Base-by-base conservation (phyloP, 2,797 vertebrate species). In the Sorex maritimensis region DNA sequence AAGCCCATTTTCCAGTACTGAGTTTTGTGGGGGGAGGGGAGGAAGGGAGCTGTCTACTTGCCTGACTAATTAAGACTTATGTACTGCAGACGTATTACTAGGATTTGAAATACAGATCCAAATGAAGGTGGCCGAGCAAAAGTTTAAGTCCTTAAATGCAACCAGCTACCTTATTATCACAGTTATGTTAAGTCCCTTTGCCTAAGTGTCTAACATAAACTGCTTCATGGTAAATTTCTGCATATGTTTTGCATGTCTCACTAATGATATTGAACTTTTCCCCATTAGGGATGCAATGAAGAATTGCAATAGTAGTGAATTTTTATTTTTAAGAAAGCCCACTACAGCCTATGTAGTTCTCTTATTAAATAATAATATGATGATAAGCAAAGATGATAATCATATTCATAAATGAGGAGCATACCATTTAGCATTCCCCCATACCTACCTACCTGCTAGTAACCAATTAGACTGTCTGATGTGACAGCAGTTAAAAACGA, bases 161-260 rank as follows among this genome's bases (percentile, higher is more conserved):
- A 86, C 94, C 94, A 96, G 82, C 82, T 97, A 94, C 95, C 90
- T 96, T 98, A 94, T 95, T 98, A 96, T 79, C 89, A 52, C 96
- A 87, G 90, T 93, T 94, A 94, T 85, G 55, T 96, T 97, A 97
- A 97, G 86, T 96, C 81, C 92, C 88, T 97, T 97, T 34, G 28
- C 94, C 91, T 96, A 92, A 96, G 92, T 98, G 97, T 97, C 74
- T 89, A 91, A 58, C 92, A 38, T 97, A 96, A 97, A 97, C 95
- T 97, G 89, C 97, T 97, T 97, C 79, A 77, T 94, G 97, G 95
- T 96, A 95, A 95, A 98, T 96, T 97, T 97, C 94, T 97, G 96
- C 95, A 97, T 97, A 97, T 96, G 97, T 55, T 98, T 97, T 98
- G 88, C 96, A 97, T 97, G 97, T 97, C 86, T 97, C 80, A 92